phyloP scores from a whole-genome alignment of 2,888 invertebrate genomes.

The Disparrhopalites patrizii region DNA sequence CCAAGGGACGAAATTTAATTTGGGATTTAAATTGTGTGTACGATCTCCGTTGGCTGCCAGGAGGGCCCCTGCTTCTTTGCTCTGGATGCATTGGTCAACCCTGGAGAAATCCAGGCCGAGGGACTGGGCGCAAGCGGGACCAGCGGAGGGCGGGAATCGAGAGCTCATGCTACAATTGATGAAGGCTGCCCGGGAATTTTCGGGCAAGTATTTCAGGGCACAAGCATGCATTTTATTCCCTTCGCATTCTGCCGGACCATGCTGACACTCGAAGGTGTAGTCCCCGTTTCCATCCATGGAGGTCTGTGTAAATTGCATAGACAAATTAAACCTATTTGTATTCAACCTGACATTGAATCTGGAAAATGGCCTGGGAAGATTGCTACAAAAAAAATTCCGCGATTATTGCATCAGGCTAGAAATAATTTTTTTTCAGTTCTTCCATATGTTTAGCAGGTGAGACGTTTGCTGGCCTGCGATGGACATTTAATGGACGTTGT shows the following conservation, averaged over 20 bases:
- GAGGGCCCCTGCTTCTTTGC: slow-evolving; percentile 43
- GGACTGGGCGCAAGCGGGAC: slow-evolving; percentile 45
- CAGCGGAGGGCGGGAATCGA: slow-evolving; percentile 42
- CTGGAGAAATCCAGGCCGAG: slow-evolving; percentile 43
- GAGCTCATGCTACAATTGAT: slow-evolving; percentile 48
- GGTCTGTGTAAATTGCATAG: background rate
- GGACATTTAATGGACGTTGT: no score
- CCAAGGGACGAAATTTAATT: slow-evolving; percentile 49
- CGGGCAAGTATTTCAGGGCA: slow-evolving; percentile 44
- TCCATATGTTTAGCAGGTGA: no score
- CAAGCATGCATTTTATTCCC: slow-evolving; percentile 50
- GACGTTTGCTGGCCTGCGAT: no score
- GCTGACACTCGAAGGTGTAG: slow-evolving; percentile 48
- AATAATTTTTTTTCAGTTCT: no score
- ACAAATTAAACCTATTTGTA: no score
- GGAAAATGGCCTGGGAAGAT: no score
- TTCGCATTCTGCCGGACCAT: slow-evolving; percentile 49
- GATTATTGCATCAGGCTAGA: no score
- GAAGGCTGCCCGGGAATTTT: slow-evolving; percentile 44
- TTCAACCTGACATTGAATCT: no score
- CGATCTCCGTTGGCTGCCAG: slow-evolving; percentile 43
- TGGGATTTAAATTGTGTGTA: slow-evolving; percentile 47
- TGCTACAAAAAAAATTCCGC: no score
- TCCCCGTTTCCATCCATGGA: slow-evolving; percentile 26
- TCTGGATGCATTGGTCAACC: slow-evolving; percentile 45